Base-by-base conservation (phyloP, 1,140 invertebrate species). In the Drosophila mauritiana region DNA sequence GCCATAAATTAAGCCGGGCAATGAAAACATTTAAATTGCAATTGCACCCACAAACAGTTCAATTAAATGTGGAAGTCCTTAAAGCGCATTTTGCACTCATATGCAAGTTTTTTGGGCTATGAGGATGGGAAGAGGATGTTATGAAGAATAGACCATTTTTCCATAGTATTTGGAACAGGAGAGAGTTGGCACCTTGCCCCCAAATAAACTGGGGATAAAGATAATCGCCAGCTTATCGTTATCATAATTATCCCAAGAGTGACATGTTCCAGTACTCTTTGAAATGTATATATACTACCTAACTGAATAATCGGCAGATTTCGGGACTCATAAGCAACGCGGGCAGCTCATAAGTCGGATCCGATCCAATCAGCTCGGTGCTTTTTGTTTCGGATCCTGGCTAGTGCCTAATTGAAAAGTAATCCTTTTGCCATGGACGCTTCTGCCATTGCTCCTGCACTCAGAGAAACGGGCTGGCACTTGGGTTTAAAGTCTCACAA, bases 401-500 rank as follows among this genome's bases (percentile, higher is more conserved):
- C 53, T 61, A 59, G 45, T 37, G 45, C 34, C 78, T 77, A 85
- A 85, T 85, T 85, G 81, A 85, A 85, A 70, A 62, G 70, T 85
- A 69, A 85, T 80, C 73, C 70, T 34, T 51, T 51, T 46, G 78
- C 65, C 54, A 46, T 22, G 52, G 52, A 62, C 27, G 36, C 69
- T 79, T 17, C 45, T 12, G 2, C 31, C 31, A 52, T 13, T 15
- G 49, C 17, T 8, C 15, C 27, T 17, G 36, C 49, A 52, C 15
- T 52, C 1, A 11, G 4, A 17, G 13, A 51, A 48, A n/a, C 13
- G 2, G 2, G 13, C 11, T 4, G 12, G 0, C 3, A 13, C 1
- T 31, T 31, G 2, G 37, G 12, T 13, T 39, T 13, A 37, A 0
- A 39, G 0, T 31, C 7, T 8, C 27, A 31, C 10, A 3, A 1